Evolutionary conservation across 2,888 invertebrate genomes (phyloP).

Genomic region (Melinopterus prodromus): DNA sequence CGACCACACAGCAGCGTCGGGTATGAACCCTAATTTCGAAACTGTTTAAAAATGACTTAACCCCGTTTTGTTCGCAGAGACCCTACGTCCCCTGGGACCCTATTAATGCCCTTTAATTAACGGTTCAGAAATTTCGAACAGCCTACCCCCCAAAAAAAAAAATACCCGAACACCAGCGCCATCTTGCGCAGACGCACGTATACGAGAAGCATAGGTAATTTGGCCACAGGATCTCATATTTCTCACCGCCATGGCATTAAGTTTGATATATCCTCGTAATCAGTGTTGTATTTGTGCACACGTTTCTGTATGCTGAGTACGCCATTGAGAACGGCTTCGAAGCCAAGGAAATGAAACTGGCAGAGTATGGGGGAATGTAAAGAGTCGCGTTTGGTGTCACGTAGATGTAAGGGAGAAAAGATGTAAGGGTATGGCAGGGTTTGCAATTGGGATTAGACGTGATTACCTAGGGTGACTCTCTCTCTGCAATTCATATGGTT

Average conservation of each 20-base stretch:
- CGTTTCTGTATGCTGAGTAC: not conserved
- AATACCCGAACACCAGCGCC: not conserved
- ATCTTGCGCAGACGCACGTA: not conserved
- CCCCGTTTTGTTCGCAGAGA: not conserved
- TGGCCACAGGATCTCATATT: not conserved
- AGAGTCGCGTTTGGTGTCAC: not conserved
- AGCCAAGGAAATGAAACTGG: not conserved
- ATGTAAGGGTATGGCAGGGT: not conserved
- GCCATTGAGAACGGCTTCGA: not conserved
- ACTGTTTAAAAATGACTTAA: conserved; percentile 4
- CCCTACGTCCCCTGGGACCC: not conserved
- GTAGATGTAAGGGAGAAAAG: not conserved
- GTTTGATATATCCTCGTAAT: not conserved
- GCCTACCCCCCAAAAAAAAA: not conserved
- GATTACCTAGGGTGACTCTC: not conserved
- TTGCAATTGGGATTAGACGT: not conserved
- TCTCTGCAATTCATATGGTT: not conserved
- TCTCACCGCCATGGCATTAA: not conserved
- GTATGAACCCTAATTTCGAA: not conserved
- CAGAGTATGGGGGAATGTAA: not conserved
- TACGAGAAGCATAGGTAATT: not conserved
- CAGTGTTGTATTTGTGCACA: not conserved
- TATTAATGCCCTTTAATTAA: not conserved
- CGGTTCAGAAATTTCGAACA: not conserved
- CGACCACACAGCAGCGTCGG: not conserved